Evolutionary conservation across 2,888 invertebrate species (phyloP).

Genomic region (Drosophila villosipedis): DNA sequence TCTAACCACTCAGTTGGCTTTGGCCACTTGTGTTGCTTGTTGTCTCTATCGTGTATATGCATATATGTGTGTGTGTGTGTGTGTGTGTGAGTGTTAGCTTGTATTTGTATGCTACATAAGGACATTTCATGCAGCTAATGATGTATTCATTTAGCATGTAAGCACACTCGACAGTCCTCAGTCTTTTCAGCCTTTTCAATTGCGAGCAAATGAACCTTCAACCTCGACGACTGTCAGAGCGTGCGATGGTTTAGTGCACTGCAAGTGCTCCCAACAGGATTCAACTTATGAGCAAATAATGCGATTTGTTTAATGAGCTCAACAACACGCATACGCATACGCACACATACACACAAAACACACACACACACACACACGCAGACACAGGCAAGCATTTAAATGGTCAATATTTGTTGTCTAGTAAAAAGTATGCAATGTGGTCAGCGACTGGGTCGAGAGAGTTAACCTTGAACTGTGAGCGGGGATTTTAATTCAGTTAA

Average conservation of each 20-base stretch:
- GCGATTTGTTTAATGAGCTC: constrained; percentile 76
- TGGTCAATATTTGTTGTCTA: constrained; percentile 13
- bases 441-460: constrained; percentile 36
- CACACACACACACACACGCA: not conserved
- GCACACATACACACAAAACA: constrained; percentile 8
- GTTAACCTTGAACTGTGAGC: constrained; percentile 63
- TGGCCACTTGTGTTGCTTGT: constrained; percentile 51
- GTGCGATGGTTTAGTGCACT: constrained; percentile 66
- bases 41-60: constrained; percentile 6
- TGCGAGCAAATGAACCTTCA: constrained; percentile 72
- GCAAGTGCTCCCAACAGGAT: constrained; percentile 52
- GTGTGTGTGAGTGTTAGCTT: constrained; percentile 10
- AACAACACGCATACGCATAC: constrained; percentile 16
- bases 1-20: constrained; percentile 48
- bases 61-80: not conserved
- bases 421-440: constrained; percentile 57
- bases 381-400: not conserved
- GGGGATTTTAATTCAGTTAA: constrained; percentile 61
- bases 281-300: constrained; percentile 67
- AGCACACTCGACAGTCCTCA: constrained; percentile 38
- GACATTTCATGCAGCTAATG: constrained; percentile 77
- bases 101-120: constrained; percentile 40
- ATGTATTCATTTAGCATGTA: constrained; percentile 77
- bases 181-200: constrained; percentile 65
- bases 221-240: constrained; percentile 64